Percentiles rank a stretch among this genome's conserved stretches.
Evolutionary conservation across 1,140 invertebrate species (phyloP).

Genomic region (Drosophila nannoptera): DNA sequence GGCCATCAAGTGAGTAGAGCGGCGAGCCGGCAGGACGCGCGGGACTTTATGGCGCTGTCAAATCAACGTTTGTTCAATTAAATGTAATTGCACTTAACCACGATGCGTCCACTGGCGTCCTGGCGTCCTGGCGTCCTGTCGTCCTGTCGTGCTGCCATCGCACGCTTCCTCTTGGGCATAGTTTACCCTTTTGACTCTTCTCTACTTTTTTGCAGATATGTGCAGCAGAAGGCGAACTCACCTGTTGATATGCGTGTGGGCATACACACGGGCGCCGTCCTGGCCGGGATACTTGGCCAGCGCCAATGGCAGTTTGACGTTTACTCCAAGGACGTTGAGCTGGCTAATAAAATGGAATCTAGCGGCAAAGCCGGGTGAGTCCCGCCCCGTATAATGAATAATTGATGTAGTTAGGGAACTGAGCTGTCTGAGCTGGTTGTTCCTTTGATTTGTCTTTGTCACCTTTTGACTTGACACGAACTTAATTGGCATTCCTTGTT

Average conservation of each 20-base stretch:
- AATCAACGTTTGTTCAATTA: conserved; percentile 75
- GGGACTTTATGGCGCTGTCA: conserved; percentile 45
- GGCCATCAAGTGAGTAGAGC: conserved; percentile 91
- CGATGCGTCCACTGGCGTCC: conserved; percentile 39
- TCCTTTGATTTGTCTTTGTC: conserved; percentile 51
- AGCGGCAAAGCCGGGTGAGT: conserved; percentile 96
- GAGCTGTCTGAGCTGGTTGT: conserved; percentile 1
- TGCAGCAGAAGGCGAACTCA: conserved; percentile 96
- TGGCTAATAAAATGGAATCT: conserved; percentile 99
- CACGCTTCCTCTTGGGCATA: not conserved
- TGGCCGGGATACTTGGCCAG: conserved; percentile 97
- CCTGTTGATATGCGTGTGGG: conserved; percentile 99
- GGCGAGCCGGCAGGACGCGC: conserved; percentile 6
- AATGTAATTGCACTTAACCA: conserved; percentile 73
- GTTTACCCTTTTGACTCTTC: not conserved
- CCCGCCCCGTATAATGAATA: conserved; percentile 33
- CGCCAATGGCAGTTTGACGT: conserved; percentile 99
- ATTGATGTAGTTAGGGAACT: conserved; percentile 37
- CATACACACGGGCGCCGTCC: conserved; percentile 96
- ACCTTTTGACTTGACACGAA: conserved; percentile 40
- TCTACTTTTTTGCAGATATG: conserved; percentile 83
- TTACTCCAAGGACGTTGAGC: conserved; percentile 97
- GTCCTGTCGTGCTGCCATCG: not conserved
- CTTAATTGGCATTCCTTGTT: not conserved
- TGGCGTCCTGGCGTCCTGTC: conserved; percentile 1